phyloP scores from a whole-genome alignment of 2,113 vertebrate species.

The Solea solea region DNA sequence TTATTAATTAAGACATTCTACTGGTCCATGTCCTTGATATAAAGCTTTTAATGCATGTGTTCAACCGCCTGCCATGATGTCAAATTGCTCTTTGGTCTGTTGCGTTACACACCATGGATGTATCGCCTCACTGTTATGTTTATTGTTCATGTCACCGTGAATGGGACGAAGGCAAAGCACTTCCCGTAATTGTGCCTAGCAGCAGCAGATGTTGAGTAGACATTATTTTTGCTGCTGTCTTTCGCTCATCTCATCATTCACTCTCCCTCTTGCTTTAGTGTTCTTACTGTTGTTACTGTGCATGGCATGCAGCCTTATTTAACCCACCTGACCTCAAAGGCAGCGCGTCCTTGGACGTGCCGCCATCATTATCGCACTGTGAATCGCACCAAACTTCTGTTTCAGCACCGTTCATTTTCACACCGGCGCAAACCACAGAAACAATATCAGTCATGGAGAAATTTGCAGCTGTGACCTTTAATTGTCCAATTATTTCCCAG shows the following conservation, averaged over 20 bases:
- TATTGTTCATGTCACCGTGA: conserved; percentile 69
- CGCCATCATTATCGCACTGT: not conserved
- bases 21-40: conserved; percentile 23
- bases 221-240: conserved; percentile 21
- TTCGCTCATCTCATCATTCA: conserved; percentile 24
- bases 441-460: conserved; percentile 1
- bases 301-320: not conserved
- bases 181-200: conserved; percentile 72
- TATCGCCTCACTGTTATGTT: conserved; percentile 61
- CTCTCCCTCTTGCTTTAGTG: not conserved
- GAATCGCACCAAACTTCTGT: conserved; percentile 40
- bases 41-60: conserved; percentile 16
- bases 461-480: conserved; percentile 51
- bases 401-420: conserved; percentile 31
- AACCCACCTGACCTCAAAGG: not conserved
- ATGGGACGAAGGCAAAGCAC: conserved; percentile 50
- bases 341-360: conserved; percentile 23
- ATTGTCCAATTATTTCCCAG: conserved; percentile 42
- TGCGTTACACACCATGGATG: conserved; percentile 17
- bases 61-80: conserved; percentile 24
- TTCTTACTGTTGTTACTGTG: not conserved
- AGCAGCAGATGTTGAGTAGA: conserved; percentile 53
- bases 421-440: conserved; percentile 13
- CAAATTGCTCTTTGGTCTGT: conserved; percentile 6
- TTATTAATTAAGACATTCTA: conserved; percentile 1